phyloP scores from a whole-genome alignment of 2,888 invertebrate species.

The Apodemia hepburni region DNA sequence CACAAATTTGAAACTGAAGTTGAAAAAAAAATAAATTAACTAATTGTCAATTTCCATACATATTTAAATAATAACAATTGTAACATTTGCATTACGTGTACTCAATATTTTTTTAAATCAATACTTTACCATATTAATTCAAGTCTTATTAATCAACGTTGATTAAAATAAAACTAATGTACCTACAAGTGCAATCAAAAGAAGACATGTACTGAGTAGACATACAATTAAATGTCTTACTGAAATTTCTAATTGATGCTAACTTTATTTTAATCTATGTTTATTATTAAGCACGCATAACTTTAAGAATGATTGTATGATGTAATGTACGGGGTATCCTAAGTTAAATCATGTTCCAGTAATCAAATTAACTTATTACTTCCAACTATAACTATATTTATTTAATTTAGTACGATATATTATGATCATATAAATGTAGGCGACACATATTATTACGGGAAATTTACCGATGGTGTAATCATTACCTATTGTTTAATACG shows the following conservation, averaged over 20 bases:
- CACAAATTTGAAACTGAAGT: not conserved
- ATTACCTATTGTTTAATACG: slow-evolving; percentile 60
- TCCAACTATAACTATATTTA: slow-evolving; percentile 8
- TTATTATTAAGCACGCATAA: not conserved
- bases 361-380: slow-evolving; percentile 5
- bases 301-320: not conserved
- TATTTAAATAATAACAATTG: not conserved
- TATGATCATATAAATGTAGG: slow-evolving; percentile 12
- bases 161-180: too few relatives aligned
- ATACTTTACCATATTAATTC: not conserved
- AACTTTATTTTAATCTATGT: too few relatives aligned
- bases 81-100: not conserved
- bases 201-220: too few relatives aligned
- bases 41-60: not conserved
- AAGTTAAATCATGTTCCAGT: slow-evolving; percentile 4
- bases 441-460: slow-evolving; percentile 21
- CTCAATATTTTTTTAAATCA: not conserved
- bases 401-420: slow-evolving; percentile 12
- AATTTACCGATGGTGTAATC: slow-evolving; percentile 60
- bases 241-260: too few relatives aligned
- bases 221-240: too few relatives aligned
- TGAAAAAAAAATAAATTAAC: not conserved
- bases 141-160: too few relatives aligned
- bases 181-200: too few relatives aligned
- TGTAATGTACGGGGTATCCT: not conserved